Evolutionary conservation across 2,888 invertebrate species (phyloP), one percentile per base, ranked within the genome.

Genomic region (Teleogryllus oceanicus): DNA sequence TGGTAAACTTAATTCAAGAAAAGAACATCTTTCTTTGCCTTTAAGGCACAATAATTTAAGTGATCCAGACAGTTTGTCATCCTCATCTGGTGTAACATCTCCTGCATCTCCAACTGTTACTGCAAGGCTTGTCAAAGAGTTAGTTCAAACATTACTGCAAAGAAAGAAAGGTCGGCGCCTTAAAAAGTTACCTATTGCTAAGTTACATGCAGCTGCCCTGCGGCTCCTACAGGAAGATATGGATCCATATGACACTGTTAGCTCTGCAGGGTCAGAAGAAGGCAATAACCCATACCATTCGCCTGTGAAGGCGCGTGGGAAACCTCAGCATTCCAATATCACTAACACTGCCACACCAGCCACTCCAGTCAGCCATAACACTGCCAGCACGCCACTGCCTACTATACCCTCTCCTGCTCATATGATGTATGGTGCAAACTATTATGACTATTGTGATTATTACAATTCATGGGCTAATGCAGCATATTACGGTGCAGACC

Each of bases 131-230:
- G 90, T 91, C 5, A 89, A 89, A 80, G 91, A 91, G 84, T 84
- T 91, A 80, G 89, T 91, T 8, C 89, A 90, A 84, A 91, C 90
- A 84, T 86, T 91, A 78, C 85, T 91, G 51, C 87, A 88, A 74
- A 89, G 89, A 81, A 90, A 89, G 83, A 90, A 90, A 83, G 90
- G 90, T 21, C 86, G 88, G 75, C 87, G 88, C 74, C 87, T 91
- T 81, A 87, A 88, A 80, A 88, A 89, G 80, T 85, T 91, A 81
- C 90, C 91, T 1, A 88, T 90, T 85, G 89, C 91, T 83, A 89
- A 91, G 85, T 85, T 92, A 78, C 89, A 91, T 86, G 88, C 91
- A 76, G 88, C 89, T 74, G 89, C 91, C 20, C 87, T 90, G 84
- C 87, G 89, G 82, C 89, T 91, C 80, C 85, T 92, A 37, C 89